Base-by-base conservation (phyloP, 1,140 invertebrate species). In the Bombus affinis region DNA sequence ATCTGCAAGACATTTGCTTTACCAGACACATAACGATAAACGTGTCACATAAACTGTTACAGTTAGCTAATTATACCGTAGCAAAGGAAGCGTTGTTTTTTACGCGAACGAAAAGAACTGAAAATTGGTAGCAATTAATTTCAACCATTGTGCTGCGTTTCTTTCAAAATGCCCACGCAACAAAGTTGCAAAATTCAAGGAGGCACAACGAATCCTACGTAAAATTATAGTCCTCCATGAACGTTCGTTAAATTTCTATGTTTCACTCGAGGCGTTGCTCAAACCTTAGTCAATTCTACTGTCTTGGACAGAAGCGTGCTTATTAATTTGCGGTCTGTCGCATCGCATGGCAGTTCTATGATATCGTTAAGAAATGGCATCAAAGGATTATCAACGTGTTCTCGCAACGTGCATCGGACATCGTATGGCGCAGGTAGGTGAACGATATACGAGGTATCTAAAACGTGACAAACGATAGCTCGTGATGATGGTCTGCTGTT, bases 391-490 rank as follows among this genome's bases (percentile, higher is more conserved):
- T 37, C 68, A 32, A 25, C 22, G 8, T 12, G 35, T 37, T 70
- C 9, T 25, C 18, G 2, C 32, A 25, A 32, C 25, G 35, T 2
- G 12, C 35, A 0, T 22, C 22, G 9, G 5, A 1, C 12, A 39
- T 39, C 2, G 37, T 3, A 28, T 12, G 70, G 18, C 5, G 47
- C 18, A 22, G 47, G 47, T 53, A 35, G 66, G 4, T 15, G 70
- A 39, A 71, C 37, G 28, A 72, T 42, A 70, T 10, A 70, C 25
- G 37, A 77, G 12, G 12, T 18, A 25, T 70, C 25, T 80, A 53
- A 70, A 70, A 80, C 66, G 25, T 80, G 9, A 80, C 44, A 28
- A 80, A 80, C 22, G 37, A 35, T 70, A 32, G 66, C 32, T 53
- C 32, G 22, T 13, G n/a, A 71, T 37, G 70, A 80, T 71, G 44